Evolutionary conservation across 2,113 vertebrate genomes (phyloP).

Genomic region (Pachycephala philippinensis): DNA sequence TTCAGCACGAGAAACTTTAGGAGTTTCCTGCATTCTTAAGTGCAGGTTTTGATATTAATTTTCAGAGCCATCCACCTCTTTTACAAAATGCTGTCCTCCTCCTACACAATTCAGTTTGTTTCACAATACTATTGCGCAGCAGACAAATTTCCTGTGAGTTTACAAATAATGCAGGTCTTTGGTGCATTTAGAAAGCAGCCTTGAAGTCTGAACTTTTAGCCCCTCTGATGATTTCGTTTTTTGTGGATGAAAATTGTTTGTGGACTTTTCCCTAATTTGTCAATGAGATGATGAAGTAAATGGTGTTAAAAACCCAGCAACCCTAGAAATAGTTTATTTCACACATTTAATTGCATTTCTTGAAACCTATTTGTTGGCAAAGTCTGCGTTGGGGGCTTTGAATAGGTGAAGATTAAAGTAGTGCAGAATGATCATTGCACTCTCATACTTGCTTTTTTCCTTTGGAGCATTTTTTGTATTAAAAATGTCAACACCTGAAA

Average conservation of each 20-base stretch:
- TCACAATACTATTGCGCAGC: not conserved
- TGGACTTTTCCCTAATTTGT: not conserved
- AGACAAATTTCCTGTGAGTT: constrained; percentile 16
- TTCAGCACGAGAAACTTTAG: not conserved
- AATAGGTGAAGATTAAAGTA: not conserved
- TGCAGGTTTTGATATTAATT: not conserved
- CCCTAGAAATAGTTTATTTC: not conserved
- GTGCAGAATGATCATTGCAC: not conserved
- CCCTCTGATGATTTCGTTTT: not conserved
- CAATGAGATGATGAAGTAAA: not conserved
- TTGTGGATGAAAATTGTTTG: not conserved
- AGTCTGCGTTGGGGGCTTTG: not conserved
- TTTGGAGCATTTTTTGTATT: not conserved
- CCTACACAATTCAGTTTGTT: not conserved
- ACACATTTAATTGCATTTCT: not conserved
- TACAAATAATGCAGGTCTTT: not conserved
- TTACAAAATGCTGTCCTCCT: not conserved
- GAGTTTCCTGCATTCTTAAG: not conserved
- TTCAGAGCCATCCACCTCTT: not conserved
- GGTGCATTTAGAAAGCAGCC: not conserved
- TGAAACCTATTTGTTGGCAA: not conserved
- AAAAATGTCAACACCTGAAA: not conserved
- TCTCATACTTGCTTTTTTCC: not conserved
- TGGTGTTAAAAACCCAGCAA: not conserved
- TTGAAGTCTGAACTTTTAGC: not conserved